Evolutionary conservation across 2,113 vertebrate species (phyloP).

Genomic region (Delphinus delphis): DNA sequence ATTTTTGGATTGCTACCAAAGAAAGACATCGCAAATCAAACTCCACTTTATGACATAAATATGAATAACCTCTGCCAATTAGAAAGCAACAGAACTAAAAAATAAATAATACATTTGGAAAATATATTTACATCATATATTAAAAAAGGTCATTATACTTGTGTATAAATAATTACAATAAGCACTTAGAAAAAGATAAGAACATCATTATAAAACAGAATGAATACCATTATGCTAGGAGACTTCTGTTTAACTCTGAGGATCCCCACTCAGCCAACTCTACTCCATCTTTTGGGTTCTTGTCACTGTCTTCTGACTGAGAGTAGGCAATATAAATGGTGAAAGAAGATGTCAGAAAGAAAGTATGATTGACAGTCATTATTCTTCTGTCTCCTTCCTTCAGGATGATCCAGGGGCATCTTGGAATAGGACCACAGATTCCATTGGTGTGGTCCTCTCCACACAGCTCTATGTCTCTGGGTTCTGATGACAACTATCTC

Average conservation of each 20-base stretch:
- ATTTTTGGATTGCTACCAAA: not conserved
- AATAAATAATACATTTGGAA: not conserved
- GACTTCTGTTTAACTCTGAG: not conserved
- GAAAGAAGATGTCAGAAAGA: not conserved
- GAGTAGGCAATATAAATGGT: rapidly evolving
- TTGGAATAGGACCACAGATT: not conserved
- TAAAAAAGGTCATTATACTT: not conserved
- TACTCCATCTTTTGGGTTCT: not conserved
- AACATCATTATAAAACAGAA: not conserved
- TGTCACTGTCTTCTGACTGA: not conserved
- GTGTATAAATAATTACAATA: not conserved
- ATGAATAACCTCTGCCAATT: not conserved
- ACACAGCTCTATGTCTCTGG: not conserved
- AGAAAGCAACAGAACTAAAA: not conserved
- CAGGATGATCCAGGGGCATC: not conserved
- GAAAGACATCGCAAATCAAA: not conserved
- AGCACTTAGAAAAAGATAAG: not conserved
- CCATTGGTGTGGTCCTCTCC: not conserved
- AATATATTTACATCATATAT: not conserved
- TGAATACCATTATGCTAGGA: not conserved
- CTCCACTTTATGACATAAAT: not conserved
- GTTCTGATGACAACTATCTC: not conserved
- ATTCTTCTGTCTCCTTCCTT: not conserved
- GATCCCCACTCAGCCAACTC: rapidly evolving
- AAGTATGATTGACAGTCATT: rapidly evolving